Conservation (phyloP, 2,888 invertebrate species). For the Bellardia bayeri region DNA sequence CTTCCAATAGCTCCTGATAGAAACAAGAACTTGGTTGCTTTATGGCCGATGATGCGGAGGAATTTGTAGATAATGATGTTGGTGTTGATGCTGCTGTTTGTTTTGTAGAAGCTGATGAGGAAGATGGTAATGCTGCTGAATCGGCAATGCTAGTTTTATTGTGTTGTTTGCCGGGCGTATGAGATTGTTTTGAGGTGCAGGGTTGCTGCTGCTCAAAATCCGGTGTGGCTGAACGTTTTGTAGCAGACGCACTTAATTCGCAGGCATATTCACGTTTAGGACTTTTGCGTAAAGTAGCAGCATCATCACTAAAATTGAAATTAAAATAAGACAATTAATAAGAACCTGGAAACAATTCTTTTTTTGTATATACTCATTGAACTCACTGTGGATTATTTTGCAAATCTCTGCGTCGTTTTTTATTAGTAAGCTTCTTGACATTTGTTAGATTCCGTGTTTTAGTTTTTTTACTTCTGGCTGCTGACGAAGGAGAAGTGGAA, state of each 20-base stretch:
- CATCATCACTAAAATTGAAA: constrained; percentile 52
- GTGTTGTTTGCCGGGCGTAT: constrained; percentile 78
- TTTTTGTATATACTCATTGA: no score
- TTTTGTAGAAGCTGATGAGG: constrained; percentile 65
- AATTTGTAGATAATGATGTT: constrained; percentile 9
- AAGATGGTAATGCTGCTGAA: constrained; percentile 60
- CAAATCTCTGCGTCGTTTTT: constrained; percentile 78
- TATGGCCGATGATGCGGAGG: constrained; percentile 68
- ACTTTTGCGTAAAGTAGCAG: constrained; percentile 77
- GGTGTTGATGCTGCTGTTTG: constrained; percentile 4
- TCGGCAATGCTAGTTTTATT: constrained; percentile 53
- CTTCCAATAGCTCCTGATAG: constrained; percentile 84
- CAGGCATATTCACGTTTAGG: constrained; percentile 77
- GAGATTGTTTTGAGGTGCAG: constrained; percentile 82
- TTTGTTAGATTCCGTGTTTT: constrained; percentile 74
- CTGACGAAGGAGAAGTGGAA: constrained; percentile 78
- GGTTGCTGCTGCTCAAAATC: constrained; percentile 79
- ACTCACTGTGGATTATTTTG: constrained; percentile 54
- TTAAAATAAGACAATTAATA: constrained; percentile 6
- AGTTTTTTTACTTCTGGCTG: constrained; percentile 75
- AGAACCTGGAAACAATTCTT: no score
- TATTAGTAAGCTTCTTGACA: constrained; percentile 71
- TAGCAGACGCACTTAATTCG: constrained; percentile 10
- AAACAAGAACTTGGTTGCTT: constrained; percentile 80
- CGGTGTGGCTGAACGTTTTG: constrained; percentile 76